Base-by-base conservation (phyloP, 2,797 vertebrate species). In the Carapus acus region DNA sequence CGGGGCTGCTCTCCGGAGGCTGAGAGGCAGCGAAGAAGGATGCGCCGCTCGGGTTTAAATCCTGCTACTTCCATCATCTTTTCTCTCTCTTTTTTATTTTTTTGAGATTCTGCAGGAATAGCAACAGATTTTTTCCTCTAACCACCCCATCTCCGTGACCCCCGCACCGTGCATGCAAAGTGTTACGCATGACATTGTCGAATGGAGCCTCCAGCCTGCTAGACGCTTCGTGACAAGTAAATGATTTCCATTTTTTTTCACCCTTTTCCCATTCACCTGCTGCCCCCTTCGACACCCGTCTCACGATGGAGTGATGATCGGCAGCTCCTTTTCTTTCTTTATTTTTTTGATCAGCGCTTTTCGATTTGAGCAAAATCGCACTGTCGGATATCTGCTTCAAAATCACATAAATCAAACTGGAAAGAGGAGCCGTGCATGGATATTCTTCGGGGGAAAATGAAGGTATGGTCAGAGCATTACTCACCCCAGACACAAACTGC, bases 221-320 rank as follows among this genome's bases (percentile, higher is more conserved):
- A 83, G 81, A 83, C 68, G 83, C 73, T 81, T 82, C 82, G 79
- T 82, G 82, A 85, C 83, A 84, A 76, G 74, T 83, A 77, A 84
- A 85, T 73, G 76, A 83, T 78, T 79, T 70, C 45, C 69, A 67
- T 81, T 77, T 81, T 65, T 77, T 69, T 66, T 45, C 49, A 39
- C 11, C 36, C 58, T 49, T 12, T 62, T 65, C 64, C 40, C 45
- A 64, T 60, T 68, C 48, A 40, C 48, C 60, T 53, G 44, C 46
- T 68, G 68, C 66, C 47, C 57, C 53, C 37, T 7, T 29, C 22
- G 6, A 16, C 7, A 5, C 11, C 43, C 55, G 50, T 67, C 27
- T 29, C 27, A 6, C 31, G 8, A n/a, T 49, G 55, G 56, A 57
- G 54, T 67, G 58, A 69, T 71, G 47, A 62, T 24, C 61, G 59